Evolutionary conservation across 2,888 invertebrate species (phyloP).

Genomic region (Acronicta alni): DNA sequence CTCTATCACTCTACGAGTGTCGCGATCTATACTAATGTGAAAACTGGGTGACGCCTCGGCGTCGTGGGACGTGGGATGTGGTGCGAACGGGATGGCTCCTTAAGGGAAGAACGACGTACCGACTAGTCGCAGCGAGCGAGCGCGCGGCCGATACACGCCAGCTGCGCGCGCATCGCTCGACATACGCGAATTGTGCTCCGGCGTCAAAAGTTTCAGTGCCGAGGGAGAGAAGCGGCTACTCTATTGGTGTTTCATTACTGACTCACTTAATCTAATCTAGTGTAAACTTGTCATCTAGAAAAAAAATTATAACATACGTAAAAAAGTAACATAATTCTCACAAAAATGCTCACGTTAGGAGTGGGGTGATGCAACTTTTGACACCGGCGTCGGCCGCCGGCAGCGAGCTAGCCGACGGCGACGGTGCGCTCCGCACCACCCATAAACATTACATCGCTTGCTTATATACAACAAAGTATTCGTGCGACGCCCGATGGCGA

Average conservation of each 20-base stretch:
- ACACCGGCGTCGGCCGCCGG: conserved; percentile 66
- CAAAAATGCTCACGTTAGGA: conserved; percentile 88
- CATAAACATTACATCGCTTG: conserved; percentile 79
- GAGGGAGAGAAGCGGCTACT: conserved; percentile 89
- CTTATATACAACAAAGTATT: conserved; percentile 86
- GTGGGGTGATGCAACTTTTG: conserved; percentile 82
- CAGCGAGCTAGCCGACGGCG: conserved; percentile 25
- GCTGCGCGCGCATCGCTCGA: conserved; percentile 52
- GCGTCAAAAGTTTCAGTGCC: conserved; percentile 85
- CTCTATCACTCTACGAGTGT: conserved; percentile 87
- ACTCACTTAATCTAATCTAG: conserved; percentile 88
- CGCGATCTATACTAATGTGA: conserved; percentile 84
- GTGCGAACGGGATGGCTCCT: conserved; percentile 56
- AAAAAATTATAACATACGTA: conserved; percentile 84
- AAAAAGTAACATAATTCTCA: conserved; percentile 88
- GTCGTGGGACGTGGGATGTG: conserved; percentile 54
- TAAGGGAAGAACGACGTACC: conserved; percentile 62
- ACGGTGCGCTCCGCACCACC: conserved; percentile 61
- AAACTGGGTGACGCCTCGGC: conserved; percentile 57
- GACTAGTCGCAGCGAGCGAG: conserved; percentile 49
- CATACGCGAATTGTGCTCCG: conserved; percentile 75
- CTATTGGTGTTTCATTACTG: conserved; percentile 89
- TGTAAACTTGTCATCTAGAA: conserved; percentile 88
- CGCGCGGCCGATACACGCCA: conserved; percentile 21
- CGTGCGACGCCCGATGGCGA: conserved; percentile 74